These are phyloP conservation scores for Nylanderia fulva DNA, from an alignment of 1,140 invertebrate species.

Conservation along the genomic window DNA sequence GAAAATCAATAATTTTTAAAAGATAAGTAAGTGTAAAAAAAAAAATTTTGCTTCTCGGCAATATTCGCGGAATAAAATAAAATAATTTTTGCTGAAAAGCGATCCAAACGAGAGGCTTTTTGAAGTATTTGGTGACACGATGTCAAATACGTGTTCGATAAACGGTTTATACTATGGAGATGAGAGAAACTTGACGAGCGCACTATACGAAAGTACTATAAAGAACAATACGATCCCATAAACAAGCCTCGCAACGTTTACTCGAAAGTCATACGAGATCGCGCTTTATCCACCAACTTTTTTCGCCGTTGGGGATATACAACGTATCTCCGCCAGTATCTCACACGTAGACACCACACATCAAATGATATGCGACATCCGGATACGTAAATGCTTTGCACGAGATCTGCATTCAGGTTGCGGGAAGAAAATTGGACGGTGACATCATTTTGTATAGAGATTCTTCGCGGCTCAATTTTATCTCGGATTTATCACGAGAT, in stretches of 20 bases:
- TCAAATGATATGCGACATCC: conserved; percentile 14
- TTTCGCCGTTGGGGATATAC: background rate
- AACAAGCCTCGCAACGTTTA: conserved; percentile 13
- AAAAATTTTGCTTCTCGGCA: background rate
- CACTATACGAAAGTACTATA: conserved; percentile 19
- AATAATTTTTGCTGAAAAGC: background rate
- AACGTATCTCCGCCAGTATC: background rate
- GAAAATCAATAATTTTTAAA: background rate
- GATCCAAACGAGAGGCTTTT: background rate
- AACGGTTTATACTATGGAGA: background rate
- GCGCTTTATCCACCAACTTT: conserved; percentile 35
- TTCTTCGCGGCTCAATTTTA: conserved; percentile 8
- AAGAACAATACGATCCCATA: conserved; percentile 45
- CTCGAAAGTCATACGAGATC: conserved; percentile 26
- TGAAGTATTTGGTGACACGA: conserved; percentile 8
- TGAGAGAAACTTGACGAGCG: conserved; percentile 24
- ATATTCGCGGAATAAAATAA: conserved; percentile 25
- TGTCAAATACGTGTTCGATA: conserved; percentile 19
- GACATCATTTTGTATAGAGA: background rate
- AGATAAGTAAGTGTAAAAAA: background rate
- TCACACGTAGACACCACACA: conserved; percentile 19
- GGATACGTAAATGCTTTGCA: conserved; percentile 29
- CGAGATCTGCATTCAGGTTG: conserved; percentile 37
- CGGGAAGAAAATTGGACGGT: conserved; percentile 32
- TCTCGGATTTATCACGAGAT: background rate